A percentile compares a stretch with the other conserved stretches of the same genome.
These are phyloP conservation scores for Xestia c-nigrum DNA, from an alignment of 2,888 invertebrate species.

Conservation along the genomic window DNA sequence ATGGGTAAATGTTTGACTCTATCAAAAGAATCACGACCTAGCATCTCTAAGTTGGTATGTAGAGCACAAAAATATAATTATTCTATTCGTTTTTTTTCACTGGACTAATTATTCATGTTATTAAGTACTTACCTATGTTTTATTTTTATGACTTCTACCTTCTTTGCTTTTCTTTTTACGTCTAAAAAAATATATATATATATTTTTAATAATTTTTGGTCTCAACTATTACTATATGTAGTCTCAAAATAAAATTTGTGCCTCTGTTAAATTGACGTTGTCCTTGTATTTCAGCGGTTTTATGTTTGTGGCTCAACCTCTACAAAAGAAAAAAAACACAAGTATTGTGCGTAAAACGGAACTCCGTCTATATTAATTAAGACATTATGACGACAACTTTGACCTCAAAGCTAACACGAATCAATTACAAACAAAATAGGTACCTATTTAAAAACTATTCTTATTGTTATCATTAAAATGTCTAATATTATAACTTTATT, in stretches of 20 bases:
- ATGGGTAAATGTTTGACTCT: neutral
- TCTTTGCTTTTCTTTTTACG: neutral
- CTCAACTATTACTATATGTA: neutral
- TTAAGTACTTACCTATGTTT: neutral
- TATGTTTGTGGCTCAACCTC: neutral
- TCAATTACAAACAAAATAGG: slow-evolving; percentile 10
- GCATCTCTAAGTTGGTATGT: neutral
- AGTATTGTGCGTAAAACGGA: slow-evolving; percentile 4
- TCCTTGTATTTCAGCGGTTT: neutral
- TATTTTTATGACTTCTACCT: neutral
- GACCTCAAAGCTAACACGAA: slow-evolving; percentile 33
- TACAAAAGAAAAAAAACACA: neutral
- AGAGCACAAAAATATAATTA: neutral
- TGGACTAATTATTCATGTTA: neutral
- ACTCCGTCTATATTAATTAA: slow-evolving; percentile 7
- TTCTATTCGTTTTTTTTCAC: neutral
- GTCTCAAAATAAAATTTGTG: neutral
- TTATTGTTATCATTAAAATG: slow-evolving; percentile 19
- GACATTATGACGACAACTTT: neutral
- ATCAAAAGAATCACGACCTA: slow-evolving; percentile 17
- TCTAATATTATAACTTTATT: slow-evolving; percentile 45
- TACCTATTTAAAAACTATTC: slow-evolving; percentile 1
- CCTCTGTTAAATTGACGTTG: neutral
- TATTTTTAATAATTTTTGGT: neutral
- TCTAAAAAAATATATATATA: no score